Conservation (phyloP, 92 coral and sea anemone species). For the Phenganax stokvisi region DNA sequence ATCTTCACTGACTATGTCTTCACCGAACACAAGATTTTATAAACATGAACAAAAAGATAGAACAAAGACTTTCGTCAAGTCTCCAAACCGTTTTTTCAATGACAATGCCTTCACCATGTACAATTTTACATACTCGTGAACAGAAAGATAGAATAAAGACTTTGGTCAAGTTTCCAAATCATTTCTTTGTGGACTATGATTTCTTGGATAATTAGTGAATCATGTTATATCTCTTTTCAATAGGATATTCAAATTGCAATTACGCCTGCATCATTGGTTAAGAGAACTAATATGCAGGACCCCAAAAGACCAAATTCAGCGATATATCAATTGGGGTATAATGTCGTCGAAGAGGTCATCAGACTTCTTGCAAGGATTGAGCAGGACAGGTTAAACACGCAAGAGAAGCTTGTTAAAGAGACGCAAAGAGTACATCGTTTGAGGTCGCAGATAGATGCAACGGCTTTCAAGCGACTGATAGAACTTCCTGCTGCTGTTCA, state of each 20-base stretch:
- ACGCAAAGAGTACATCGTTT: constrained; percentile 62
- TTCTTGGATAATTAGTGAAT: background rate
- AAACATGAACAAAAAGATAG: too few species aligned
- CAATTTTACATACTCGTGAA: too few species aligned
- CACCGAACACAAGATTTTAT: too few species aligned
- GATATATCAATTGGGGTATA: constrained; percentile 51
- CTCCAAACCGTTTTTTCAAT: background rate
- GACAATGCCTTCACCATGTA: too few species aligned
- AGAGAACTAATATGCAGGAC: constrained; percentile 39
- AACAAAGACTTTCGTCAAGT: background rate
- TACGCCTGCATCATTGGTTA: background rate
- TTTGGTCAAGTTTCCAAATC: background rate
- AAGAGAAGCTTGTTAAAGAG: constrained; percentile 63
- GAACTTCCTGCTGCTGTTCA: constrained; percentile 87
- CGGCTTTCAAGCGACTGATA: constrained; percentile 75
- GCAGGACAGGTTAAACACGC: constrained; percentile 70
- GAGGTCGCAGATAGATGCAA: constrained; percentile 66
- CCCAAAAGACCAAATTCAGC: constrained; percentile 35
- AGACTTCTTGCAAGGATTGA: constrained; percentile 77
- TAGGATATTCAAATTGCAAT: background rate
- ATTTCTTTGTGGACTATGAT: background rate
- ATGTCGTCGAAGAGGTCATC: constrained; percentile 68
- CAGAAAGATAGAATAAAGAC: too few species aligned
- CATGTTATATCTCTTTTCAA: background rate
- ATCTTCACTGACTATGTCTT: too few species aligned